These are phyloP conservation scores for Phyto melanocephala DNA, from an alignment of 2,888 invertebrate genomes.

Conservation along the genomic window DNA sequence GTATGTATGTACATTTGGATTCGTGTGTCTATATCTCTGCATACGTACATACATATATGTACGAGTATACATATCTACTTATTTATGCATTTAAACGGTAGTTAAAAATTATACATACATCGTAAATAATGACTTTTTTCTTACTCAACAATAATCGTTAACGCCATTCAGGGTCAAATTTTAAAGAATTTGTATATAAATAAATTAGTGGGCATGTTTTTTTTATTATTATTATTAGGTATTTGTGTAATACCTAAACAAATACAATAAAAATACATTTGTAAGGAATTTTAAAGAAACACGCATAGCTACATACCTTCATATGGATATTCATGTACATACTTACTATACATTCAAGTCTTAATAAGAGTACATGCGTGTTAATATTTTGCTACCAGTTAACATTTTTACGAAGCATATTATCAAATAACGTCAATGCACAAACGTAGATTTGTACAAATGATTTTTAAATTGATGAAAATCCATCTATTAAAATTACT, in stretches of 20 bases:
- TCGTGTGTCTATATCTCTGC: not conserved
- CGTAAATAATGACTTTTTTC: slow-evolving; percentile 55
- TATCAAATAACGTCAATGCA: slow-evolving; percentile 37
- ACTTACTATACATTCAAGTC: no score
- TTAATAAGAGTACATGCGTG: no score
- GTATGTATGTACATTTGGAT: not conserved
- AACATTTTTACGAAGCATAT: not conserved
- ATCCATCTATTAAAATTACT: not conserved
- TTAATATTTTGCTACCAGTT: no score
- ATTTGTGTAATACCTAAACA: slow-evolving; percentile 42
- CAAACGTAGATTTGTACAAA: not conserved
- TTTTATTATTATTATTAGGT: not conserved
- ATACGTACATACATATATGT: not conserved
- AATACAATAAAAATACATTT: slow-evolving; percentile 11
- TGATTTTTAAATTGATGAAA: not conserved
- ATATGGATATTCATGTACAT: not conserved
- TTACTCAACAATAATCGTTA: slow-evolving; percentile 34
- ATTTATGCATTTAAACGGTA: slow-evolving; percentile 55
- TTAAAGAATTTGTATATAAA: slow-evolving; percentile 1
- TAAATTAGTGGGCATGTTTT: slow-evolving; percentile 33
- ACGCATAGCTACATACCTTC: not conserved
- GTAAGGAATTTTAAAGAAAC: not conserved
- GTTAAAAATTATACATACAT: slow-evolving; percentile 52
- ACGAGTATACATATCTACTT: not conserved
- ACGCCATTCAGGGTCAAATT: slow-evolving; percentile 59